A percentile compares a stretch with the other conserved stretches of the same genome.
phyloP scores from a whole-genome alignment of 2,113 vertebrate species.

The Carlito syrichta region DNA sequence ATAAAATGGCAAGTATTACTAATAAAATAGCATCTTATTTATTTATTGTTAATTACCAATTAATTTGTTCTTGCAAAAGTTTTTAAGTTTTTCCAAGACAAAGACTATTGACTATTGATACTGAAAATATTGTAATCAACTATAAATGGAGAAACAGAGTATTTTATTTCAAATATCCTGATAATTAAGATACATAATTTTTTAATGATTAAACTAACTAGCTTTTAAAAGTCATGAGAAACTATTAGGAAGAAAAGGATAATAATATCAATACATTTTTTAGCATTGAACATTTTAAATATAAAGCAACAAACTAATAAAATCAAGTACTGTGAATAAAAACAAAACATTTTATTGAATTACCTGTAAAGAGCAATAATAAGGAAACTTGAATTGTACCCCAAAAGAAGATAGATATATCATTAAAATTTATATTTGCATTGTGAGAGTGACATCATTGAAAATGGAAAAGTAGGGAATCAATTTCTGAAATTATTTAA shows the following conservation, averaged over 20 bases:
- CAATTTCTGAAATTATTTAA: not conserved
- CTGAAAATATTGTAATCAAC: not conserved
- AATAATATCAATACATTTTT: not conserved
- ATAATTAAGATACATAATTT: not conserved
- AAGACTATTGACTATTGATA: not conserved
- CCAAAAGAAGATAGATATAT: not conserved
- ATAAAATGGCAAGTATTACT: not conserved
- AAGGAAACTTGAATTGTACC: not conserved
- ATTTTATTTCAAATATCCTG: not conserved
- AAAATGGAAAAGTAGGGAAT: not conserved
- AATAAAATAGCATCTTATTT: not conserved
- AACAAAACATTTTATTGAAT: not conserved
- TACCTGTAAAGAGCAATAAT: not conserved
- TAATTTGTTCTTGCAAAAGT: not conserved
- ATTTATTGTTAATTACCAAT: not conserved
- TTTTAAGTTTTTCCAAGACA: not conserved
- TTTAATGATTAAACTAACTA: too few relatives aligned
- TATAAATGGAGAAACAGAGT: not conserved
- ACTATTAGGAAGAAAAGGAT: not conserved
- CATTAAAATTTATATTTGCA: not conserved
- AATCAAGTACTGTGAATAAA: not conserved
- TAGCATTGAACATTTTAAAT: not conserved
- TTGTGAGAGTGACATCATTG: not conserved
- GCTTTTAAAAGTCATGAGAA: not conserved
- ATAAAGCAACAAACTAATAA: not conserved